A percentile compares a stretch with the other conserved stretches of the same genome.
These are phyloP conservation scores for Diploscapter pachys DNA, from an alignment of 1,140 invertebrate species.

Conservation along the genomic window DNA sequence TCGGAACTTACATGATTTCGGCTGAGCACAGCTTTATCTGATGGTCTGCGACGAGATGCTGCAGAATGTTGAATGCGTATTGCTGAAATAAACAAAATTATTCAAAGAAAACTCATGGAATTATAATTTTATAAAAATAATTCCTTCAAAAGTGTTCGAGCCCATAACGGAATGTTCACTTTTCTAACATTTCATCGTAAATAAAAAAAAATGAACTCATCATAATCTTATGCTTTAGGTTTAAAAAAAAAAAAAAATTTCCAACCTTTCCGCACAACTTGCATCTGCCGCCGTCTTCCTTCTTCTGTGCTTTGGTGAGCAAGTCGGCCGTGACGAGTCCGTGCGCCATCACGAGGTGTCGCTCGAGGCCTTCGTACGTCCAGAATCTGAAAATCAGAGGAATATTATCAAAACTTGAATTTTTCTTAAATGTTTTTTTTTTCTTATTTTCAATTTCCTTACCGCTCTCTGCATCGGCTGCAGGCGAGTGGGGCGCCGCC, in stretches of 20 bases:
- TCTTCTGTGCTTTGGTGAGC: conserved; percentile 89
- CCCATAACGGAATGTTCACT: too few relatives aligned
- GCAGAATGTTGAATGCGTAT: conserved; percentile 56
- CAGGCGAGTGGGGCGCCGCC: conserved; percentile 77
- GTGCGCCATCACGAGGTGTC: conserved; percentile 86
- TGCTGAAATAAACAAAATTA: conserved; percentile 35
- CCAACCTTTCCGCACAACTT: conserved; percentile 77
- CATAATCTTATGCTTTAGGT: neutral
- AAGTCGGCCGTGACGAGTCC: conserved; percentile 89
- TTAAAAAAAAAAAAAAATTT: neutral
- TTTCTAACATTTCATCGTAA: neutral
- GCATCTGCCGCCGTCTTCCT: conserved; percentile 86
- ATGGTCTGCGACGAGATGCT: conserved; percentile 54
- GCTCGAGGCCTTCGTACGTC: conserved; percentile 80
- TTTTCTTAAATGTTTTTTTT: neutral
- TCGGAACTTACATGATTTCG: conserved; percentile 37
- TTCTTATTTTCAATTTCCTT: neutral
- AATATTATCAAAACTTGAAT: neutral
- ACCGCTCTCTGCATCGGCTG: conserved; percentile 85
- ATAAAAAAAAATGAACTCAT: neutral
- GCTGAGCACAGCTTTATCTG: conserved; percentile 44
- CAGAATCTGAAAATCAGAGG: conserved; percentile 64
- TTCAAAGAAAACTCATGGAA: too few relatives aligned
- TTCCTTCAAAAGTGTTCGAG: too few relatives aligned
- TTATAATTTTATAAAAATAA: too few relatives aligned